Percentiles rank a stretch among this genome's conserved stretches.
These are phyloP conservation scores for Sarcophaga carnaria DNA, from an alignment of 2,888 invertebrate genomes.

Conservation along the genomic window DNA sequence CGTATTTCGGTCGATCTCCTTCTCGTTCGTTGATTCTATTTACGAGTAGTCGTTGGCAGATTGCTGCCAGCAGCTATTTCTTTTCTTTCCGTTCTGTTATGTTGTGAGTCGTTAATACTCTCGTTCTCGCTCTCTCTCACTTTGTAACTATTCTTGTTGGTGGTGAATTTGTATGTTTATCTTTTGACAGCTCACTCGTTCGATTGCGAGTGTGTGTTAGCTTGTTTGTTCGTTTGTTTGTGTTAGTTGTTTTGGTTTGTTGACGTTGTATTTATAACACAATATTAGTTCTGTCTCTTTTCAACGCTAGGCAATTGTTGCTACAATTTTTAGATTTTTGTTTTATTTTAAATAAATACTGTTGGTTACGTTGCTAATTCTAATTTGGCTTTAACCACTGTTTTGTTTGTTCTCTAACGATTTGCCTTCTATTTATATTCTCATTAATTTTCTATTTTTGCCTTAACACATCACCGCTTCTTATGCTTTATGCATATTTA, in stretches of 20 bases:
- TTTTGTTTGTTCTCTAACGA: constrained; percentile 20
- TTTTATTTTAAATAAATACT: constrained; percentile 47
- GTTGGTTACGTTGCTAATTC: constrained; percentile 69
- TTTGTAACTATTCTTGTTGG: not conserved
- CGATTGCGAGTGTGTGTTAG: not conserved
- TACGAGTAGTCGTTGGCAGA: constrained; percentile 37
- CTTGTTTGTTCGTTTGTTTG: not conserved
- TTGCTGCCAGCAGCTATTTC: constrained; percentile 44
- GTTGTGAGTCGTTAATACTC: constrained; percentile 18
- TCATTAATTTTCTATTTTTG: constrained; percentile 26
- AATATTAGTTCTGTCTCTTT: constrained; percentile 51
- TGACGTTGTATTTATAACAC: constrained; percentile 49
- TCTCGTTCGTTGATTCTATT: constrained; percentile 52
- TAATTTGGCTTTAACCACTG: constrained; percentile 55
- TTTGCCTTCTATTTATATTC: constrained; percentile 34
- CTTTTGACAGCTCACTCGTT: not conserved
- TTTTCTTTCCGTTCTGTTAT: constrained; percentile 23
- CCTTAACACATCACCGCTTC: not conserved
- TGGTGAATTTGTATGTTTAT: constrained; percentile 37
- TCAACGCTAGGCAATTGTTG: constrained; percentile 27
- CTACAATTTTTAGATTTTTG: constrained; percentile 3
- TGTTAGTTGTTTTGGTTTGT: constrained; percentile 39
- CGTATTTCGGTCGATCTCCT: constrained; percentile 47
- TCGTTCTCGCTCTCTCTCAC: constrained; percentile 47
- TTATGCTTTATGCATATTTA: not conserved